Base-by-base conservation (phyloP, 2,113 vertebrate species). In the Sphaerodactylus townsendi region DNA sequence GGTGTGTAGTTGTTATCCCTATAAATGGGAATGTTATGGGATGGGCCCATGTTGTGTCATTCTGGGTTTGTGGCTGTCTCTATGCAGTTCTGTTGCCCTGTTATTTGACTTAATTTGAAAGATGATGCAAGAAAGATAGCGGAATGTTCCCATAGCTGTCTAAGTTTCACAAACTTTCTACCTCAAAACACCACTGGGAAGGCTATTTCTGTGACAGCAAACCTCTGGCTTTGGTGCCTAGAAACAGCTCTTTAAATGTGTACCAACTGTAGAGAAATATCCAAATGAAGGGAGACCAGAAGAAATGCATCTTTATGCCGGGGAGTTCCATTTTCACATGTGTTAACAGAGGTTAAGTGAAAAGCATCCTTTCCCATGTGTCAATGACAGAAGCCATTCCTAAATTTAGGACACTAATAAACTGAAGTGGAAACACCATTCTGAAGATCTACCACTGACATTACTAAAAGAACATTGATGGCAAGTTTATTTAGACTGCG, bases 401-500 rank as follows among this genome's bases (percentile, higher is more conserved):
- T 93, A 88, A 72, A 90, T 92, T 93, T 88, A 44, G 9, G 90
- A 82, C 10, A 48, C 72, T 81, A 83, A 35, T 66, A 23, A n/a
- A 8, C 53, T 4, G 0, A 25, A 86, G 37, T 77, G 4, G 59
- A 91, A 90, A 88, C 37, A 41, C 19, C 50, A 69, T 21, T 77
- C 68, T 68, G 73, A 89, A 91, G 44, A 46, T 3, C 44, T 64
- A 15, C 64, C 48, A 64, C 79, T 87, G 73, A 46, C 79, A 85
- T 79, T 79, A 76, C 23, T 82, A 35, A 91, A 81, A 87, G 37
- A 87, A 5, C 88, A 25, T 39, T 87, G 44, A 80, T 44, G 68
- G 25, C 86, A 90, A 84, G 77, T 50, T 30, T 66, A 35, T 89
- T 88, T 90, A 25, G 88, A 73, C 50, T 33, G 33, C 41, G 23